phyloP scores from a whole-genome alignment of 2,888 invertebrate species.

The Drosophila sordidula region DNA sequence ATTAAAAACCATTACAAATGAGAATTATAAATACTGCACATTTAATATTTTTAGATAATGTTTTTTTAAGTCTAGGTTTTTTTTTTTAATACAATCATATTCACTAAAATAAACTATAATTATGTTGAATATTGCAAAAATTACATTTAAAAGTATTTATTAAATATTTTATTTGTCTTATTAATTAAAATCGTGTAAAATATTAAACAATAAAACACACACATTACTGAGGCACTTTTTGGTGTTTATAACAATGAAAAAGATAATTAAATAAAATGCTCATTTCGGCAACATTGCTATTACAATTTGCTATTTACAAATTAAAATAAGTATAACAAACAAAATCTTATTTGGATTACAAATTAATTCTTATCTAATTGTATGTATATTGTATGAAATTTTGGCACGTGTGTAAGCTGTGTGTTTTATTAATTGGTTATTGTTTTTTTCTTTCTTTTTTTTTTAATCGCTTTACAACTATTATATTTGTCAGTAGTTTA shows the following conservation, averaged over 20 bases:
- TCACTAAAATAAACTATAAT: slow-evolving; percentile 62
- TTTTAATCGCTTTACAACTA: slow-evolving; percentile 34
- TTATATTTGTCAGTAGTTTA: slow-evolving; percentile 36
- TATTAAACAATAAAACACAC: slow-evolving; percentile 65
- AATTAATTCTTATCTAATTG: slow-evolving; percentile 32
- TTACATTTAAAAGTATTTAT: slow-evolving; percentile 33
- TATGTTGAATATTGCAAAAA: slow-evolving; percentile 51
- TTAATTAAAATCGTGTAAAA: slow-evolving; percentile 50
- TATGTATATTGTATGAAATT: slow-evolving; percentile 35
- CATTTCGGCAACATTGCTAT: slow-evolving; percentile 50
- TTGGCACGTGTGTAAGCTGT: slow-evolving; percentile 64
- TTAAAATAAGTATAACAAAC: slow-evolving; percentile 35
- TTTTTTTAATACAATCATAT: slow-evolving; percentile 43
- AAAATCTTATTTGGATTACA: slow-evolving; percentile 24
- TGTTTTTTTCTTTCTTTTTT: slow-evolving; percentile 27
- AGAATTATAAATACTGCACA: slow-evolving; percentile 55
- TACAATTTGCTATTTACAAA: slow-evolving; percentile 51
- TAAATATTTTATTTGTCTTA: slow-evolving; percentile 31
- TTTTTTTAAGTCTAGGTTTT: slow-evolving; percentile 26
- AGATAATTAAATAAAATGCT: slow-evolving; percentile 50
- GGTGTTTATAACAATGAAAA: slow-evolving; percentile 76
- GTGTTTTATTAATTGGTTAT: slow-evolving; percentile 17
- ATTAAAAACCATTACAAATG: background rate
- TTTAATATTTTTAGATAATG: slow-evolving; percentile 52
- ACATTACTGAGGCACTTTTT: slow-evolving; percentile 84